Percentiles rank a stretch among this genome's conserved stretches.
Evolutionary conservation across 2,888 invertebrate genomes (phyloP).

Genomic region (Polydrusus cervinus): DNA sequence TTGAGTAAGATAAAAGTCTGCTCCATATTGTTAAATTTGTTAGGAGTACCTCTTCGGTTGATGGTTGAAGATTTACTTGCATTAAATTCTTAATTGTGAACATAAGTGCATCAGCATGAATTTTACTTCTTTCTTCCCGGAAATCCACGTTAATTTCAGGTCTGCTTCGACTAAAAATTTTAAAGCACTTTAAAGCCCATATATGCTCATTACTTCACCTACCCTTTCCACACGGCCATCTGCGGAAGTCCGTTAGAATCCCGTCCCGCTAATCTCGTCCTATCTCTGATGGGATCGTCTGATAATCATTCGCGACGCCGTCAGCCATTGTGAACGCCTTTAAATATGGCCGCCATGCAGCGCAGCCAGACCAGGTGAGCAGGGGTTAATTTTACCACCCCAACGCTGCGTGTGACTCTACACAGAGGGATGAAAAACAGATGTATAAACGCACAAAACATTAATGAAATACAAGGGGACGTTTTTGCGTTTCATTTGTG

Average conservation of each 20-base stretch:
- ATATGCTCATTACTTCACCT: conserved; percentile 34
- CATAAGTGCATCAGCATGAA: no score
- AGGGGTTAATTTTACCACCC: conserved; percentile 51
- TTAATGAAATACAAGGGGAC: conserved; percentile 46
- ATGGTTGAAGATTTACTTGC: no score
- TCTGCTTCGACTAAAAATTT: neutral
- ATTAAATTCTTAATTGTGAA: no score
- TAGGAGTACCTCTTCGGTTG: no score
- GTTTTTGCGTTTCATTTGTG: conserved; percentile 45
- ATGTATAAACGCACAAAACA: conserved; percentile 53
- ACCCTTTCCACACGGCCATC: conserved; percentile 62
- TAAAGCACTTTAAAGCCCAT: conserved; percentile 28
- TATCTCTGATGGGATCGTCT: conserved; percentile 69
- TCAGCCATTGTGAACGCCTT: conserved; percentile 69
- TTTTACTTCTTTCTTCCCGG: no score
- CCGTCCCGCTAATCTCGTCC: conserved; percentile 67
- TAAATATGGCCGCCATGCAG: conserved; percentile 67
- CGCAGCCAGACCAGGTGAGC: conserved; percentile 51
- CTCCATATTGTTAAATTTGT: no score
- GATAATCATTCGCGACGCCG: conserved; percentile 64
- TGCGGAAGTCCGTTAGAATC: conserved; percentile 73
- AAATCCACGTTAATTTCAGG: no score
- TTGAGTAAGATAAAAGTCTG: no score
- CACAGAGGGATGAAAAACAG: conserved; percentile 54
- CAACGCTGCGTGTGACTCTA: conserved; percentile 49